A percentile compares a stretch with the other conserved stretches of the same genome.
phyloP scores from a whole-genome alignment of 2,888 invertebrate species.

The Lycaena phlaeas region DNA sequence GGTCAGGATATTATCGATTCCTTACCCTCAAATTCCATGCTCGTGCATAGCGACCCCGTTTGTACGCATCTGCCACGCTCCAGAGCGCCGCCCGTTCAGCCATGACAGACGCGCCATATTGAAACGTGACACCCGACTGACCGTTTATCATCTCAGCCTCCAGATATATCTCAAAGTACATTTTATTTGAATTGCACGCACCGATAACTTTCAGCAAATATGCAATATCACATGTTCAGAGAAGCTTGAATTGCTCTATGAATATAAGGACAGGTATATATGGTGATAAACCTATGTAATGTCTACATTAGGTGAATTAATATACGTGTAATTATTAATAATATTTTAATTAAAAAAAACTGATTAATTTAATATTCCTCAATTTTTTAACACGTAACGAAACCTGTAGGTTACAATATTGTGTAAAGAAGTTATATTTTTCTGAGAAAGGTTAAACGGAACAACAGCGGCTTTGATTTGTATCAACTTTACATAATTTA shows the following conservation, averaged over 20 bases:
- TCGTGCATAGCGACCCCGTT: conserved; percentile 25
- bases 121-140: conserved; percentile 52
- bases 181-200: conserved; percentile 49
- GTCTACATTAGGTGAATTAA: no score
- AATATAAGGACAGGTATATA: no score
- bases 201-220: conserved; percentile 39
- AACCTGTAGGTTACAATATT: no score
- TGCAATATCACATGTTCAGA: conserved; percentile 19
- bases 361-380: no score
- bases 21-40: conserved; percentile 4
- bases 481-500: no score
- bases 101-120: conserved; percentile 55
- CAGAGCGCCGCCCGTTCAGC: conserved; percentile 34
- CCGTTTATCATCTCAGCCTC: conserved; percentile 47
- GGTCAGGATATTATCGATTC: conserved; percentile 1
- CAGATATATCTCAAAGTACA: conserved; percentile 46
- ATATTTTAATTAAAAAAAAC: no score
- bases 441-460: no score
- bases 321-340: no score
- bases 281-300: no score
- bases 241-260: conserved; percentile 15
- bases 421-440: no score
- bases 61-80: conserved; percentile 47
- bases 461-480: no score
- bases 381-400: no score